Evolutionary conservation across 2,888 invertebrate genomes (phyloP), one percentile per base, ranked within the genome.

Genomic region (Drosophila atroscutellata): DNA sequence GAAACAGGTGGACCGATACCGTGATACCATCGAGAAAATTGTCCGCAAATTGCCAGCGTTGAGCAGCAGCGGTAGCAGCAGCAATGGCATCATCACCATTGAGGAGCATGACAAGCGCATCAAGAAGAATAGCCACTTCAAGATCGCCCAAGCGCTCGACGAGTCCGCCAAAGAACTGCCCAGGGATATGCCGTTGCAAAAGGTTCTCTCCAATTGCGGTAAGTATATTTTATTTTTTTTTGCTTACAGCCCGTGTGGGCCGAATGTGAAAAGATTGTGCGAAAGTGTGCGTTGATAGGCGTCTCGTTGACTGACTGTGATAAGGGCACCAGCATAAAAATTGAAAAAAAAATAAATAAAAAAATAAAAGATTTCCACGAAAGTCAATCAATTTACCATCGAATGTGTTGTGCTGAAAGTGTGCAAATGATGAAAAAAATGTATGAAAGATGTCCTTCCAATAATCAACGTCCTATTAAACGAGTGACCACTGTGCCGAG

Each of bases 51-150:
- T 83, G 66, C 91, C 91, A 59, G 86, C 91, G 9, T 69, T 88
- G 15, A 91, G 90, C 61, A 88, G 86, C 64, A 71, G 77, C 30
- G 83, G 85, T 55, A 86, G 77, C 75, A 74, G 80, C 82, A 75
- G 76, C 73, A 88, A 77, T 73, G 86, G 89, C 34, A 77, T 75
- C 24, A 81, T 89, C 32, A 91, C 85, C 65, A 81, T 59, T 18
- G 95, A 95, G 45, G 95, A 95, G 56, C 94, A 95, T 86, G 97
- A 97, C 80, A 96, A 96, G 92, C 94, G 95, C 83, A 93, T 95
- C 94, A 98, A 97, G 94, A 99, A 98, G 94, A 95, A 97, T 80
- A 96, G 97, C 7, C 98, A 98, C 92, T 96, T 96, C 91, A 94
- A 95, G 75, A 94, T 99, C 64, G 97, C 96, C 2, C 94, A 96